phyloP scores from a whole-genome alignment of 2,113 vertebrate species.

The Cariama cristata region DNA sequence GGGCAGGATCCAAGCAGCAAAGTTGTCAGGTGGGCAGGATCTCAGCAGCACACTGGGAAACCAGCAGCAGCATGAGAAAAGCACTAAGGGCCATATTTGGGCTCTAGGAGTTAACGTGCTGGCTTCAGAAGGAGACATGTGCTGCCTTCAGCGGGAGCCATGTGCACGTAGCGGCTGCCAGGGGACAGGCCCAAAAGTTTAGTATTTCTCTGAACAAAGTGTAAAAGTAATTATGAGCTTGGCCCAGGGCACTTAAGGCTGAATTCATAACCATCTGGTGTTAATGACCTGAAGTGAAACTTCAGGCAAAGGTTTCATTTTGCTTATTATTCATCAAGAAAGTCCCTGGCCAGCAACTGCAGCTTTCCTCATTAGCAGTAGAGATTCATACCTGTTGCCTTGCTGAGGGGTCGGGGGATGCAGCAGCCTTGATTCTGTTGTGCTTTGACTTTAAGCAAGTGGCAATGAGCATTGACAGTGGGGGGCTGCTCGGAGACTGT shows the following conservation, averaged over 20 bases:
- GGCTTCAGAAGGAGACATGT: not conserved
- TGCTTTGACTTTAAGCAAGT: not conserved
- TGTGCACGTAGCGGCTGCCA: not conserved
- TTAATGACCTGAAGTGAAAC: slow-evolving; percentile 3
- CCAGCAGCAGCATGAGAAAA: not conserved
- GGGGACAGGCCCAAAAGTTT: not conserved
- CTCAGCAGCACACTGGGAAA: not conserved
- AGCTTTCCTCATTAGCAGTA: not conserved
- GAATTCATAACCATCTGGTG: not conserved
- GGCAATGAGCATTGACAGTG: not conserved
- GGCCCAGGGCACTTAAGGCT: fast-evolving
- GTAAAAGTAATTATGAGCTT: slow-evolving; percentile 23
- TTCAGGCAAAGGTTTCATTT: slow-evolving; percentile 14
- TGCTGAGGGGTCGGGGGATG: fast-evolving
- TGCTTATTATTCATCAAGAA: not conserved
- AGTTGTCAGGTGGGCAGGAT: not conserved
- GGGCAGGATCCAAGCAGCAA: not conserved
- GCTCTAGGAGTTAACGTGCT: not conserved
- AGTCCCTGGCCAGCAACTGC: not conserved
- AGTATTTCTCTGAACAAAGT: not conserved
- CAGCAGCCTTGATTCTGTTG: not conserved
- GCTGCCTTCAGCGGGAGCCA: not conserved
- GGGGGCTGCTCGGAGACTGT: fast-evolving
- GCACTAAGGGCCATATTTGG: not conserved
- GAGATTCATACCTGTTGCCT: not conserved